A percentile compares a stretch with the other conserved stretches of the same genome.
Conservation (phyloP, 2,113 vertebrate genomes). For the Dicentrarchus labrax region DNA sequence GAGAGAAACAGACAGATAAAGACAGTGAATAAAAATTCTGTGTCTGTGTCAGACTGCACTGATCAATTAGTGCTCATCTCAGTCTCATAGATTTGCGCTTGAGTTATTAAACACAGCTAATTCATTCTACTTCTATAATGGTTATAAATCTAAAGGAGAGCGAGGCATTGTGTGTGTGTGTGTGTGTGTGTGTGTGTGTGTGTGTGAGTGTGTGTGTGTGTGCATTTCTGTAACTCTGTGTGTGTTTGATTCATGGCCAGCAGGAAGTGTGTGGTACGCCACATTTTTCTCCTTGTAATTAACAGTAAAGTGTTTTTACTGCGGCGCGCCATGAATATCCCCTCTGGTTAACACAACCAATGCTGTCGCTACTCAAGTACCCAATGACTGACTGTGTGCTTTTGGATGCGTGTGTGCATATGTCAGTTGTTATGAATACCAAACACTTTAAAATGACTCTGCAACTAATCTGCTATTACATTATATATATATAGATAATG, state of each 20-base stretch:
- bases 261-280: slow-evolving; percentile 92
- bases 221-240: slow-evolving; percentile 50
- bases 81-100: slow-evolving; percentile 95
- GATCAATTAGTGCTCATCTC: slow-evolving; percentile 98
- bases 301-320: slow-evolving; percentile 99
- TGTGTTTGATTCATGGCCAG: slow-evolving; percentile 91
- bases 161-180: slow-evolving; percentile 24
- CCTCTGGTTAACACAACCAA: slow-evolving; percentile 86
- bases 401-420: slow-evolving; percentile 66
- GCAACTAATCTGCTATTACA: background rate
- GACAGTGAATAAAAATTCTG: slow-evolving; percentile 22
- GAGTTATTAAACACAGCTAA: slow-evolving; percentile 98
- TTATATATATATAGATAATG: background rate
- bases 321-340: slow-evolving; percentile 94
- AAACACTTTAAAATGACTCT: background rate
- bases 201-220: slow-evolving; percentile 46
- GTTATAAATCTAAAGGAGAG: slow-evolving; percentile 91
- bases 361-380: slow-evolving; percentile 54
- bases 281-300: slow-evolving; percentile 99
- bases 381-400: slow-evolving; percentile 59
- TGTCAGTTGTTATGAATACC: slow-evolving; percentile 81
- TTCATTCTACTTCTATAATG: slow-evolving; percentile 97
- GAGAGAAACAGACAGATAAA: slow-evolving; percentile 15
- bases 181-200: slow-evolving; percentile 55
- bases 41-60: slow-evolving; percentile 88